Evolutionary conservation across 2,888 invertebrate species (phyloP).

Genomic region (Lithosia quadra): DNA sequence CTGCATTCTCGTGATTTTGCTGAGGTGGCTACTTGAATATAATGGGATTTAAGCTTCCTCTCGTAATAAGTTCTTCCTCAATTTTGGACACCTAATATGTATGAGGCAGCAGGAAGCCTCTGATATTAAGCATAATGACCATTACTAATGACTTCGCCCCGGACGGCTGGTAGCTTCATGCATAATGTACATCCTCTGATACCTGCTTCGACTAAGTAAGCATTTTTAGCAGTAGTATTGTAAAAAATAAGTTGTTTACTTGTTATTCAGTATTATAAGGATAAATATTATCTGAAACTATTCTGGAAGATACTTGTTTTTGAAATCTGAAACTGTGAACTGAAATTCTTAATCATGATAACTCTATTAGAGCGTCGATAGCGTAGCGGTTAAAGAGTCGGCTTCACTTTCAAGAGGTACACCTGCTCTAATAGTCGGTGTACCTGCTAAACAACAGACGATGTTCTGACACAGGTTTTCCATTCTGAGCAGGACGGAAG

Average conservation of each 20-base stretch:
- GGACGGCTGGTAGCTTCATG: neutral
- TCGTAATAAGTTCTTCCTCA: neutral
- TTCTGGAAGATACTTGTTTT: no score
- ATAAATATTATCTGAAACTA: neutral
- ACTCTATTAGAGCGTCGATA: no score
- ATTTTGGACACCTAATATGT: neutral
- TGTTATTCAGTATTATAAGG: neutral
- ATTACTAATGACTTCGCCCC: constrained; percentile 11
- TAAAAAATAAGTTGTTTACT: neutral
- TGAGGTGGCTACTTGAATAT: neutral
- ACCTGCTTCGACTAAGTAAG: constrained; percentile 11
- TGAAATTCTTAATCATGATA: no score
- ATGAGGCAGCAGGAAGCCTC: constrained; percentile 1
- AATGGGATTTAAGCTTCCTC: neutral
- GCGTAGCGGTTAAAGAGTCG: no score
- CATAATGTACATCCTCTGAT: constrained; percentile 11
- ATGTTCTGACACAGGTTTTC: no score
- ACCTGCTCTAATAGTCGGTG: no score
- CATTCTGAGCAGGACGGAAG: no score
- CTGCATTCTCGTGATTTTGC: no score
- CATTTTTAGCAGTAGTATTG: neutral
- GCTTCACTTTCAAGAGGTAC: no score
- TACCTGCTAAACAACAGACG: no score
- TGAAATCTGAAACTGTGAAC: no score
- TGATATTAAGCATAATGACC: constrained; percentile 15